A percentile compares a stretch with the other conserved stretches of the same genome.
These are phyloP conservation scores for Stegastes partitus DNA, from an alignment of 2,113 vertebrate species.

Conservation along the genomic window DNA sequence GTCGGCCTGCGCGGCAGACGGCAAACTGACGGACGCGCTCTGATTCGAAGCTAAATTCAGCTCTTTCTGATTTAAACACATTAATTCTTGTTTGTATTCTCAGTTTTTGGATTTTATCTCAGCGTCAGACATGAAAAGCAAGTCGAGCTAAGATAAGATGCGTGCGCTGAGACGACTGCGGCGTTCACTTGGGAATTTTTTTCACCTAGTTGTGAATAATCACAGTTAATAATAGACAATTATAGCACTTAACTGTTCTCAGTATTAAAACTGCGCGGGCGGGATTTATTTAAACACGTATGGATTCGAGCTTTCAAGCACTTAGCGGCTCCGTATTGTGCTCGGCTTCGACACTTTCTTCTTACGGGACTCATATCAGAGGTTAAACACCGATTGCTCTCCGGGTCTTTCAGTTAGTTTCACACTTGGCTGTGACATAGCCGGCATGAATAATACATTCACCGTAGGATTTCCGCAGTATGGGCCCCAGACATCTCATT, in stretches of 20 bases:
- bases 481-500: neutral
- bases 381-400: conserved; percentile 1
- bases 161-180: neutral
- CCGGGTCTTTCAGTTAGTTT: conserved; percentile 7
- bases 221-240: no score
- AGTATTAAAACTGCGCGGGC: no score
- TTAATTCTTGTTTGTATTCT: conserved; percentile 6
- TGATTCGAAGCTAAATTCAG: conserved; percentile 2
- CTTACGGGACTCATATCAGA: neutral
- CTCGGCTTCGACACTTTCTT: neutral
- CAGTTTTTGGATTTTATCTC: neutral
- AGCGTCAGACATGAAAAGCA: neutral
- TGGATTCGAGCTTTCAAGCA: neutral
- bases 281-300: no score
- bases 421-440: neutral
- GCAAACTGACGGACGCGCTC: conserved; percentile 1
- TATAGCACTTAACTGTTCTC: no score
- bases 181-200: neutral
- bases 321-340: neutral
- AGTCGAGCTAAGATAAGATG: neutral
- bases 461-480: neutral
- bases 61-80: conserved; percentile 14
- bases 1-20: conserved; percentile 4
- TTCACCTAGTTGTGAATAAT: neutral
- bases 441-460: conserved; percentile 1